Conservation (phyloP, 2,888 invertebrate species). For the Romanomermis culicivorax region DNA sequence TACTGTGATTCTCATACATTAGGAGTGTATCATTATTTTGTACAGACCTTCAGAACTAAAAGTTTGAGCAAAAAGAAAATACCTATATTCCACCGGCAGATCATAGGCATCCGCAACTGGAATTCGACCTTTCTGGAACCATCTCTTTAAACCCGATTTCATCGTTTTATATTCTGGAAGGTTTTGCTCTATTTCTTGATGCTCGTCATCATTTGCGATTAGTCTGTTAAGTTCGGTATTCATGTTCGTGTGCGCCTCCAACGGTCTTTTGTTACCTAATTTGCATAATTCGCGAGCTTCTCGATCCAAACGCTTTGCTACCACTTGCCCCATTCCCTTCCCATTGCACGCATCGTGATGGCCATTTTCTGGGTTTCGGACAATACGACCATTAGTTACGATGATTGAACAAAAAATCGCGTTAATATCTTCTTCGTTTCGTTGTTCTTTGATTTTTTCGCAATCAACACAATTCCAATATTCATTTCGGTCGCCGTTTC, state of each 20-base stretch:
- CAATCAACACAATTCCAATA: no score
- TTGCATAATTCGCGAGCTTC: background rate
- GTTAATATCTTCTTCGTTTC: no score
- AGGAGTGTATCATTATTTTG: no score
- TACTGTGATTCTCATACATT: no score
- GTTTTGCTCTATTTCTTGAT: background rate
- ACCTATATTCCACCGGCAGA: background rate
- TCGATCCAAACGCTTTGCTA: background rate
- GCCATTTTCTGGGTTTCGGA: no score
- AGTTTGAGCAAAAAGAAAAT: no score
- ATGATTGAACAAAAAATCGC: no score
- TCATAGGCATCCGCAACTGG: background rate
- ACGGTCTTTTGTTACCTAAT: background rate
- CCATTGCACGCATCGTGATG: background rate
- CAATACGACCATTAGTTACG: no score
- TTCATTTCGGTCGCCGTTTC: no score
- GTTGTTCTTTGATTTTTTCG: no score
- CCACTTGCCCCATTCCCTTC: background rate
- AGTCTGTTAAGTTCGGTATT: background rate
- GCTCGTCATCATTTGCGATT: background rate
- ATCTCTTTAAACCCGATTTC: slow-evolving; percentile 1
- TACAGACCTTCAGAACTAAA: no score
- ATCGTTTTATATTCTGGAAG: background rate
- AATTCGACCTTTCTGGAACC: background rate
- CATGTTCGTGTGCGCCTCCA: background rate